Conservation (phyloP, 2,797 vertebrate genomes). For the Premnoplex brunnescens region DNA sequence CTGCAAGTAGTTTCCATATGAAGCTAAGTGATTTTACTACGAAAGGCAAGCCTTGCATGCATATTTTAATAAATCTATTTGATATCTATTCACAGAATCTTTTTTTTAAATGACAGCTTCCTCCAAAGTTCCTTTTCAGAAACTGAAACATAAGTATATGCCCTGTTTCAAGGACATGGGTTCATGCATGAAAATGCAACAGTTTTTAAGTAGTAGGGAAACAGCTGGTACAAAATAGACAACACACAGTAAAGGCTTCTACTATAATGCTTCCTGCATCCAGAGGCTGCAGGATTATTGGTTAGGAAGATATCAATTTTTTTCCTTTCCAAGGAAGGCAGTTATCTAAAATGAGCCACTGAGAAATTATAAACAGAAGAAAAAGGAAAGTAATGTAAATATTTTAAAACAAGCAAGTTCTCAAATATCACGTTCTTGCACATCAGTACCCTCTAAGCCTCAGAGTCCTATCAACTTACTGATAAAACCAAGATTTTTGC, state of each 20-base stretch:
- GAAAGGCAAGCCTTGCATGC: background rate
- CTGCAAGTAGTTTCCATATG: background rate
- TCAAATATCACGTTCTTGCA: background rate
- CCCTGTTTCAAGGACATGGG: background rate
- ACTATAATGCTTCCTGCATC: background rate
- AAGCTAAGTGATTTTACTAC: background rate
- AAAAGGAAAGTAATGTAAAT: slow-evolving; percentile 5
- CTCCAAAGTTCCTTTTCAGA: background rate
- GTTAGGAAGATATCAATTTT: background rate
- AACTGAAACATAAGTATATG: background rate
- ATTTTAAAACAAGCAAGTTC: background rate
- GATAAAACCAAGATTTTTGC: slow-evolving; percentile 15
- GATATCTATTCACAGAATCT: background rate
- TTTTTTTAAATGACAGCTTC: background rate
- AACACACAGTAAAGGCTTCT: background rate
- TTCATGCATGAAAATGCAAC: background rate
- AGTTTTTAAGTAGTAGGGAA: background rate
- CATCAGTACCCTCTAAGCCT: background rate
- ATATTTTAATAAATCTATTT: background rate
- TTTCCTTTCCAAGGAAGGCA: background rate
- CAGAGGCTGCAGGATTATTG: background rate
- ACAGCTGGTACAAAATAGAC: background rate
- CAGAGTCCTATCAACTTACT: background rate
- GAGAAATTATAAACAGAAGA: slow-evolving; percentile 1
- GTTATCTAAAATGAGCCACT: background rate